Evolutionary conservation across 2,797 vertebrate genomes (phyloP).

Genomic region (Cossypha dichroa): DNA sequence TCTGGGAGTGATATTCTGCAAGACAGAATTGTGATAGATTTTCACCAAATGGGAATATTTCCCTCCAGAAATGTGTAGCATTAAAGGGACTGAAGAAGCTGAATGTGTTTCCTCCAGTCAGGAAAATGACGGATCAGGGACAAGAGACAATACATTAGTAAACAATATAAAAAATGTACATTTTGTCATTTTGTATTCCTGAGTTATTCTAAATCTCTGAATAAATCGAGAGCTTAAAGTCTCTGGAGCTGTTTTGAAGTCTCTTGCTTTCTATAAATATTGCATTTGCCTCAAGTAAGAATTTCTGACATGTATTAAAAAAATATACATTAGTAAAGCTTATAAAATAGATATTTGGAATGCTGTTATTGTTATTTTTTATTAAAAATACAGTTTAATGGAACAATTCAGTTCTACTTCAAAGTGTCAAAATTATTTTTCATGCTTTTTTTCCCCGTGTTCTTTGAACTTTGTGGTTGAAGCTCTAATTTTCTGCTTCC

Average conservation of each 20-base stretch:
- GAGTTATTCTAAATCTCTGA: constrained; percentile 68
- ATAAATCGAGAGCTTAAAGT: constrained; percentile 66
- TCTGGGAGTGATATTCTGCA: constrained; percentile 38
- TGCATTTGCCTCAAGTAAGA: constrained; percentile 71
- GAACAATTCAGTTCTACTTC: constrained; percentile 61
- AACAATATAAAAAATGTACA: constrained; percentile 69
- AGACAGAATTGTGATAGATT: constrained; percentile 68
- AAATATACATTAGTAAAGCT: constrained; percentile 71
- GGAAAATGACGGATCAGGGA: constrained; percentile 58
- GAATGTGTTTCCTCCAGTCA: constrained; percentile 55
- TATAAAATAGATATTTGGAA: constrained; percentile 68
- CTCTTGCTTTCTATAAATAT: constrained; percentile 74
- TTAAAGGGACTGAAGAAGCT: constrained; percentile 55
- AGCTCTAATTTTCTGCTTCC: constrained; percentile 40
- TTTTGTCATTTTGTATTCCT: constrained; percentile 72
- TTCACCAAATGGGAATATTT: constrained; percentile 69
- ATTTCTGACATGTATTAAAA: constrained; percentile 72
- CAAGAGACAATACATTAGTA: constrained; percentile 64
- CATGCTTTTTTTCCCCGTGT: neutral
- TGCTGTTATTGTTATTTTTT: constrained; percentile 67
- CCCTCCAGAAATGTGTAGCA: constrained; percentile 63
- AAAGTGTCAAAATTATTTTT: constrained; percentile 60
- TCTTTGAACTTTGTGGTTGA: constrained; percentile 60
- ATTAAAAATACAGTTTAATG: constrained; percentile 72
- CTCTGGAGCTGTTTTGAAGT: constrained; percentile 72